Evolutionary conservation across 2,888 invertebrate species (phyloP), one percentile per base, ranked within the genome.

Genomic region (Amorpha juglandis): DNA sequence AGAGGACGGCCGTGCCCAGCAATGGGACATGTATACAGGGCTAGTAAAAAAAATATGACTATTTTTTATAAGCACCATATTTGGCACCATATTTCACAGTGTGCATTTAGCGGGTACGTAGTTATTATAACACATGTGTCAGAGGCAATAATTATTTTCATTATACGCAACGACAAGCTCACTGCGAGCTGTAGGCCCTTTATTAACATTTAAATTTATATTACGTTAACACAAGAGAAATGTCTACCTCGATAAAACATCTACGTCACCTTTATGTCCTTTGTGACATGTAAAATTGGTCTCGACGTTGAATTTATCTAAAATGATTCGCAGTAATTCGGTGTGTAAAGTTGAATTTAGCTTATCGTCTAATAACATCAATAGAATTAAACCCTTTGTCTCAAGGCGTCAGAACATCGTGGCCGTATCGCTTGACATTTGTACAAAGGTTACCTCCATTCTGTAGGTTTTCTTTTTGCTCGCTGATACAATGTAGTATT

Each of bases 371-470:
- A 72, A 71, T 68, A 74, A 77, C 74, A 80, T 79, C 78, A 81
- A 86, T 87, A 81, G 86, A 86, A 86, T 86, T 88, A 85, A 92
- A 88, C 89, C 90, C 91, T 91, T 92, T 91, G 92, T 92, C 91
- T 91, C 87, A 91, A 91, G 90, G 89, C 86, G 85, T 85, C 81
- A 81, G 81, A 84, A 81, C 86, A 81, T 81, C 83, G 87, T 80
- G 84, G 83, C 82, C 77, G 82, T 84, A 84, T 84, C 86, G 88
- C 83, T 81, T 93, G 93, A 87, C 93, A 93, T 93, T 93, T 92
- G 80, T 87, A 80, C 80, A 92, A 93, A 93, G 92, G 93, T 92
- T 86, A 89, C 86, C 84, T 84, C 84, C 78, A 82, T 84, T 87
- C 84, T 81, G 84, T 86, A 74, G 79, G 83, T 87, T 91, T 91